These are phyloP conservation scores for Antigone vipio DNA, from an alignment of 2,113 vertebrate species.

Conservation along the genomic window DNA sequence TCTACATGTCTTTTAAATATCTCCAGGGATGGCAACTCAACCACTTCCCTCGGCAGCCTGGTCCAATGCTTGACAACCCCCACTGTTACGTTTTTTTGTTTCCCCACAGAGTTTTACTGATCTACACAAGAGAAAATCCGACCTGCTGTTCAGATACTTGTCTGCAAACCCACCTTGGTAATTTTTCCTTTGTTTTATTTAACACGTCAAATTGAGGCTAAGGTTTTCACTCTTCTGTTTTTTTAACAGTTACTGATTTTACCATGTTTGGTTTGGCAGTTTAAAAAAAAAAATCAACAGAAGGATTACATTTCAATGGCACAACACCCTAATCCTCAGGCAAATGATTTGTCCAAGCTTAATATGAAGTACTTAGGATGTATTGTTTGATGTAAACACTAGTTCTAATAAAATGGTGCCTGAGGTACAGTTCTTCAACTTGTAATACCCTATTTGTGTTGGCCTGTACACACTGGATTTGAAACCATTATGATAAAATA, in stretches of 20 bases:
- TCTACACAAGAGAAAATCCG: background rate
- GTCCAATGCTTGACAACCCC: too few relatives aligned
- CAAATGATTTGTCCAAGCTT: conserved; percentile 99
- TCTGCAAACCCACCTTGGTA: background rate
- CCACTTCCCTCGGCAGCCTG: too few relatives aligned
- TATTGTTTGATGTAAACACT: conserved; percentile 97
- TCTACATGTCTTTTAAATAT: too few relatives aligned
- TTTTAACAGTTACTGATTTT: conserved; percentile 81
- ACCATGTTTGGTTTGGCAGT: conserved; percentile 92
- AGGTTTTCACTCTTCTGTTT: background rate
- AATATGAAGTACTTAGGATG: conserved; percentile 98
- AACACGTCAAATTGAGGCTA: background rate
- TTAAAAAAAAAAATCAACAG: conserved; percentile 87
- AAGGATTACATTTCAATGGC: conserved; percentile 94
- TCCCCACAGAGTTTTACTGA: background rate
- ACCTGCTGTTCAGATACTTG: background rate
- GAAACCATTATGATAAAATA: conserved; percentile 89
- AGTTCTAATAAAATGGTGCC: conserved; percentile 97
- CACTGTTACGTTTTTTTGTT: accelerated
- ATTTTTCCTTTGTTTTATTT: background rate
- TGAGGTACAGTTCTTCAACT: conserved; percentile 90
- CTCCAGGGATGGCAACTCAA: too few relatives aligned
- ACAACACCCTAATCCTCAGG: conserved; percentile 95
- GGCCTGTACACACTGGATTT: conserved; percentile 81
- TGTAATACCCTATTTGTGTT: conserved; percentile 92